Evolutionary conservation across 1,140 invertebrate species (phyloP), one percentile per base, ranked within the genome.

Genomic region (Kradibia gibbosae): DNA sequence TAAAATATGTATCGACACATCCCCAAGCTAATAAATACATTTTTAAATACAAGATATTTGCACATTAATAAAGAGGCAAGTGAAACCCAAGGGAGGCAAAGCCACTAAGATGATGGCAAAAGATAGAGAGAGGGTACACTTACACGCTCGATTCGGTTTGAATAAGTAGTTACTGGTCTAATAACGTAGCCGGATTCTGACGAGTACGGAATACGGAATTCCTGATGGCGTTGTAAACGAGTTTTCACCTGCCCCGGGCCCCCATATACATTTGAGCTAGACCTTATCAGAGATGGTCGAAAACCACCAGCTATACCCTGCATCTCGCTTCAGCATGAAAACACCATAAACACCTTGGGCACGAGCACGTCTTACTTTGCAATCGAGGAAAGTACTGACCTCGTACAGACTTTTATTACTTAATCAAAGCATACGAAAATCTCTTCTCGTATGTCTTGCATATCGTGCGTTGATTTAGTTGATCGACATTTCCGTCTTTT

Each of bases 161-260:
- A 90, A 91, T 90, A 90, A 90, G 88, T 90, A 91, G 89, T 90
- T 90, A 90, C 88, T 84, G 81, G 86, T 84, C 86, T 90, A 90
- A 90, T 90, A 88, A 88, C 83, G 85, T 83, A 31, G 85, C 87
- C 82, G 88, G 86, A 88, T 87, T 83, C 82, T 87, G 85, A 89
- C 88, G 88, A 78, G 82, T 73, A 77, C 82, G 86, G 89, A 90
- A 90, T 91, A 88, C 88, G 77, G 78, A 90, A 89, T 89, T 84
- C 85, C 39, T 20, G 53, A 71, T 5, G 34, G 65, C n/a, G 34
- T 75, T 75, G 34, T 42, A 42, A 75, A 39, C 73, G 73, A 39
- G n/a, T 11, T 15, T 28, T n/a, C 65, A 42, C 36, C 65, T 17
- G 8, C 36, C 13, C 39, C 8, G 28, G 34, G 60, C 36, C 36